Conservation (phyloP, 2,888 invertebrate species). For the Diachrysia chrysitis region DNA sequence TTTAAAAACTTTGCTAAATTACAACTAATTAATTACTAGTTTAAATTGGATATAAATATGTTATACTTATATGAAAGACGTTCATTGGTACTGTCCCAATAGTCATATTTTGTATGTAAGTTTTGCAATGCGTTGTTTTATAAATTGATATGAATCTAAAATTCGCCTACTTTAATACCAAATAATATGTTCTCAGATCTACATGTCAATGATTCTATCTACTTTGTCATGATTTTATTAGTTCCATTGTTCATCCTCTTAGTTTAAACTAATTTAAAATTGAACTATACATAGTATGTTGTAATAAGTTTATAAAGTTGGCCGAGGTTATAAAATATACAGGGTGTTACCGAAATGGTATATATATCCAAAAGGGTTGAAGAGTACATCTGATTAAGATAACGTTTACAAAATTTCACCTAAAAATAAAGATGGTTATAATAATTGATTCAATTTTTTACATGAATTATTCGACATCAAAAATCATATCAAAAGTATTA, state of each 20-base stretch:
- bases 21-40: slow-evolving; percentile 17
- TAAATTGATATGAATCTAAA: slow-evolving; percentile 17
- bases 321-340: background rate
- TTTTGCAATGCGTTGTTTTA: slow-evolving; percentile 15
- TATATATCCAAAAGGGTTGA: too few relatives aligned
- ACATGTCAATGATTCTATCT: background rate
- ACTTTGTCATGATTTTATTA: background rate
- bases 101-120: slow-evolving; percentile 15
- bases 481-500: too few relatives aligned
- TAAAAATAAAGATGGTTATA: too few relatives aligned
- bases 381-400: too few relatives aligned
- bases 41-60: slow-evolving; percentile 9
- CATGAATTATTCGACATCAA: too few relatives aligned
- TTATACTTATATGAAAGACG: slow-evolving; percentile 11
- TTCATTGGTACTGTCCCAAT: slow-evolving; percentile 16
- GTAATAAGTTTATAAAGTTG: background rate
- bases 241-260: background rate
- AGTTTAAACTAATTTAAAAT: background rate
- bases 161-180: slow-evolving; percentile 1
- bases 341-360: too few relatives aligned
- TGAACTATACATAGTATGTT: background rate
- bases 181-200: slow-evolving; percentile 7
- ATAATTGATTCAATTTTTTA: too few relatives aligned
- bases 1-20: slow-evolving; percentile 12
- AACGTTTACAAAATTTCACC: too few relatives aligned